These are phyloP conservation scores for Portevinia maculata DNA, from an alignment of 2,888 invertebrate species.

Conservation along the genomic window DNA sequence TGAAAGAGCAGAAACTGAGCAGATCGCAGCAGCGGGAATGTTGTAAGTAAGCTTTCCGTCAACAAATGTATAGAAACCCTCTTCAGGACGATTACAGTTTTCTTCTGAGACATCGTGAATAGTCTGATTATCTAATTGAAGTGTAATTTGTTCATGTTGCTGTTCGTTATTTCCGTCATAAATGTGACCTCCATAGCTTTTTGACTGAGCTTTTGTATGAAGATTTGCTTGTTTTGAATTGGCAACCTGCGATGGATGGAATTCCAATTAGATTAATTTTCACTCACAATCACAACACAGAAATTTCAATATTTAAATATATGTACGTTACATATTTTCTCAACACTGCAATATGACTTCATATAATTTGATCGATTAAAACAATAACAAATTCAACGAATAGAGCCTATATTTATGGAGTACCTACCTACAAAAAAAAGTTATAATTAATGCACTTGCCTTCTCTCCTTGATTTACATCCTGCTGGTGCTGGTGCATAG, in stretches of 20 bases:
- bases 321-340: not conserved
- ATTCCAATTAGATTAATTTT: conserved; percentile 53
- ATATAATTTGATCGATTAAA: not conserved
- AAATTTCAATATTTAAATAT: conserved; percentile 25
- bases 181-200: conserved; percentile 89
- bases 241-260: conserved; percentile 62
- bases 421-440: not conserved
- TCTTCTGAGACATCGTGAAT: conserved; percentile 48
- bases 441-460: conserved; percentile 77
- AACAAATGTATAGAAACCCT: conserved; percentile 75
- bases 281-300: conserved; percentile 41
- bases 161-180: conserved; percentile 81
- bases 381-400: no score
- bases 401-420: not conserved
- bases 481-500: conserved; percentile 81
- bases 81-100: conserved; percentile 65
- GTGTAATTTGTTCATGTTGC: conserved; percentile 77
- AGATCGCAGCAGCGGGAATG: conserved; percentile 71
- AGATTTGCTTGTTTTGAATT: conserved; percentile 78
- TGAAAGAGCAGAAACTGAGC: conserved; percentile 44
- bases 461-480: conserved; percentile 80
- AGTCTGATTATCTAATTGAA: conserved; percentile 64
- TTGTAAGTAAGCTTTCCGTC: conserved; percentile 75
- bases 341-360: not conserved
- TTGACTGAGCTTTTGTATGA: conserved; percentile 90